Evolutionary conservation across 2,888 invertebrate species (phyloP).

Genomic region (Cosmopolites sordidus): DNA sequence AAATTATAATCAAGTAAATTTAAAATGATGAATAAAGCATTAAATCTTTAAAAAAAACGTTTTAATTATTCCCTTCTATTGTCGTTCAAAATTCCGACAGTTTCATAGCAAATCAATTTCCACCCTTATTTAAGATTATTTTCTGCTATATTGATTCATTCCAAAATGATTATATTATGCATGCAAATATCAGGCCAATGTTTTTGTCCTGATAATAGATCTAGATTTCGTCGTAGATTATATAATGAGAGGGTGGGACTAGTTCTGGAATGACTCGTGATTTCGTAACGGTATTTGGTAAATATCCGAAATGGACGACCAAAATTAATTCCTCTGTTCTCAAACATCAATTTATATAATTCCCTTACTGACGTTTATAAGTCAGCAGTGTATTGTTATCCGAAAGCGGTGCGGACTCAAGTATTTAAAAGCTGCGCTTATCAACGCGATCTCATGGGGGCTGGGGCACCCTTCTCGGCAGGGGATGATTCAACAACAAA

Average conservation of each 20-base stretch:
- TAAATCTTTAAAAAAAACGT: too few species aligned
- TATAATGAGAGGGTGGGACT: slow-evolving; percentile 36
- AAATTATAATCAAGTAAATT: too few species aligned
- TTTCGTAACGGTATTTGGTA: slow-evolving; percentile 45
- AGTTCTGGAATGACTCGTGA: slow-evolving; percentile 33
- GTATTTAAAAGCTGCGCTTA: slow-evolving; percentile 49
- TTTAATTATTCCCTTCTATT: too few species aligned
- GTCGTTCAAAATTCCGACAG: too few species aligned
- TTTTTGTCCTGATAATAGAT: slow-evolving; percentile 37
- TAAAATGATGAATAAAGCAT: too few species aligned
- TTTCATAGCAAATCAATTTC: too few species aligned
- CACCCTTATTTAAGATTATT: too few species aligned
- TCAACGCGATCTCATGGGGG: slow-evolving; percentile 45
- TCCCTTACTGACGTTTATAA: slow-evolving; percentile 50
- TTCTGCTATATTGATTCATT: slow-evolving; percentile 20
- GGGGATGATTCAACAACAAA: slow-evolving; percentile 19
- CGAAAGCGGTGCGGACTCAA: slow-evolving; percentile 45
- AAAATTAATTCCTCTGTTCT: slow-evolving; percentile 48
- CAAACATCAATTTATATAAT: slow-evolving; percentile 48
- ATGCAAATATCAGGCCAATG: slow-evolving; percentile 38
- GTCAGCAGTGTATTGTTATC: slow-evolving; percentile 49
- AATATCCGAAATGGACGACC: slow-evolving; percentile 46
- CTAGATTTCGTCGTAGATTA: slow-evolving; percentile 32
- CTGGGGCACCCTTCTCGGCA: slow-evolving; percentile 21
- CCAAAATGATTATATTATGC: slow-evolving; percentile 34